Evolutionary conservation across 2,113 vertebrate species (phyloP), one percentile per base, ranked within the genome.

Genomic region (Danionella cerebrum): DNA sequence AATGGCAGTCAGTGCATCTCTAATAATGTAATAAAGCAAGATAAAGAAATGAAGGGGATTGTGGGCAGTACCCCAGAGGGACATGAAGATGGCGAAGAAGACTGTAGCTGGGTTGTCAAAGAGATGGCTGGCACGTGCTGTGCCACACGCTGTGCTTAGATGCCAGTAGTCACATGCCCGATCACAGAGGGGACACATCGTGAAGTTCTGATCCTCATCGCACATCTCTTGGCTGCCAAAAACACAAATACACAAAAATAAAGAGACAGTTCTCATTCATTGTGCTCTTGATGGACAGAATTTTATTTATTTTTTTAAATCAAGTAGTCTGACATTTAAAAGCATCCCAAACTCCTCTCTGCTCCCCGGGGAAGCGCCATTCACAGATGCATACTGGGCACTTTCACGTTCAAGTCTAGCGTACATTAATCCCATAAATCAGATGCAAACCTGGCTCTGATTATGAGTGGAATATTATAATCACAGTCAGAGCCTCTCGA

Each of bases 61-160:
- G 21, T 47, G 8, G 31, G 29, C 16, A 93, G 88, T 84, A 98
- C 96, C 96, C 96, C 96, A 99, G 42, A 99, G 86, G 71, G 95
- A 97, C 96, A 98, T 99, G 75, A 99, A 99, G 78, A 99, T 83
- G 67, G 95, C 92, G 58, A 98, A 99, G 84, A 99, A 92, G 74
- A 99, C 92, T 0, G 96, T 99, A 52, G 92, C 96, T 0, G 96
- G 96, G 79, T 98, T 99, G 84, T 99, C 96, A 60, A 99, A 99
- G 31, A 99, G 89, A 83, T 99, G 96, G 36, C 95, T 98, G 2
- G 96, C 96, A 12, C 84, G 86, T 14, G 95, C 94, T 0, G 92
- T 98, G 55, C 86, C 84, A 47, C 96, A 99, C 6, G 95, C 96
- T 0, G 90, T 91, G 84, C 92, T 98, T 73, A 99, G 91, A 66